Base-by-base conservation (phyloP, 2,113 vertebrate species). In the Forbesichthys agassizii region DNA sequence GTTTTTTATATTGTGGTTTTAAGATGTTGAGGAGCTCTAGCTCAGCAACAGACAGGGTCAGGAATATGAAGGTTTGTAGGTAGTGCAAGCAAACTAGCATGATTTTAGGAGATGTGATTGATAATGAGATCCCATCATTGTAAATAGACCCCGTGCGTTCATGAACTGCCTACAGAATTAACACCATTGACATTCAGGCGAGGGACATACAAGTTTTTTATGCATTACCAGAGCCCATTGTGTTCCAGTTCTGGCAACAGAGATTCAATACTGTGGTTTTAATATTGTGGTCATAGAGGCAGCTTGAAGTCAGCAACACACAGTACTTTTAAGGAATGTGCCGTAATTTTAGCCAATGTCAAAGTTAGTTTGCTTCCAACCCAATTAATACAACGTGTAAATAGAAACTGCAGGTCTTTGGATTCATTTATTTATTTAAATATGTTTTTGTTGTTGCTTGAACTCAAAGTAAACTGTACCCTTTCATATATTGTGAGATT, bases 1-100 rank as follows among this genome's bases (percentile, higher is more conserved):
- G 85, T 80, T 77, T 85, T 83, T 85, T 80, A 88, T 88, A 85
- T 80, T 87, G 84, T 47, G 79, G 82, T 66, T 84, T 86, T 74
- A 20, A 20, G 73, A 75, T 77, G 75, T 78, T 70, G 79, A 68
- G 74, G 73, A 55, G 18, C 16, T 18, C n/a, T 18, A 18, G 54
- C 54, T 55, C 54, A 55, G 54, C 54, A 54, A 54, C n/a, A 55
- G 14, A 54, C 48, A 60, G 46, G 18, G 58, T 51, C 33, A 16
- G 59, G 27, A 27, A 63, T 16, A 14, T 16, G 48, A 51, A 42
- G 48, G 53, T 49, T 27, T 42, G 53, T 8, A 55, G 8, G 47
- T 6, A 47, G 57, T 46, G 36, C 36, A 57, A 48, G 11, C 11
- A 48, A 14, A 62, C 14, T 12, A 12, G 49, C 49, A 51, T 51